A percentile compares a stretch with the other conserved stretches of the same genome.
phyloP scores from a whole-genome alignment of 2,888 invertebrate genomes.

The Rugalucina vietnamica region DNA sequence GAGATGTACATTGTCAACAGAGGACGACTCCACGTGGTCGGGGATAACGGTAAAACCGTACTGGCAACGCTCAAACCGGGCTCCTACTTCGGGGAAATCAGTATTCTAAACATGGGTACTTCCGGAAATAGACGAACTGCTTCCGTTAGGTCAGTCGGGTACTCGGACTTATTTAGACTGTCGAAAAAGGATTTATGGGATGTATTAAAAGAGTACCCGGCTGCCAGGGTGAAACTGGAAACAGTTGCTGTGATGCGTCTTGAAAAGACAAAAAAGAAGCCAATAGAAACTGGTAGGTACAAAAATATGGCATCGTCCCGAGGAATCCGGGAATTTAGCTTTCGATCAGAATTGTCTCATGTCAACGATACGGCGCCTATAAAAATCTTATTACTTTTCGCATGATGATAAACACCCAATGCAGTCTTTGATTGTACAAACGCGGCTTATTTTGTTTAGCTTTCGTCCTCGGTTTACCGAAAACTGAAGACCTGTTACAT shows the following conservation, averaged over 20 bases:
- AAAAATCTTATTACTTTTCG: too few species aligned
- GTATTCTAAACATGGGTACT: constrained; percentile 95
- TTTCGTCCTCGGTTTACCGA: too few species aligned
- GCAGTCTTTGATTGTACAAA: too few species aligned
- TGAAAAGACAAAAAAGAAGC: constrained; percentile 95
- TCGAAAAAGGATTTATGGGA: constrained; percentile 99
- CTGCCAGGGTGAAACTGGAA: constrained; percentile 90
- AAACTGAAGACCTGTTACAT: too few species aligned
- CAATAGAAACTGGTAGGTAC: constrained; percentile 78
- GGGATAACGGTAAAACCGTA: constrained; percentile 97
- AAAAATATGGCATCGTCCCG: too few species aligned
- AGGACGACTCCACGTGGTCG: constrained; percentile 86
- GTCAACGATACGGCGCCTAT: too few species aligned
- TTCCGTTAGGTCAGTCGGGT: constrained; percentile 98
- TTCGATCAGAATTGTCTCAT: too few species aligned
- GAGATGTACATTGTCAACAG: constrained; percentile 99
- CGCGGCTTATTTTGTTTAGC: too few species aligned
- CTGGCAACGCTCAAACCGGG: constrained; percentile 98
- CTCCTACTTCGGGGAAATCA: constrained; percentile 99
- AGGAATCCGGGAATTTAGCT: too few species aligned
- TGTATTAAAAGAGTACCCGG: constrained; percentile 91
- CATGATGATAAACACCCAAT: too few species aligned
- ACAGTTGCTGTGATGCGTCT: constrained; percentile 98
- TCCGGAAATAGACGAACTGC: constrained; percentile 99
- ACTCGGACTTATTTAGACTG: constrained; percentile 99